These are phyloP conservation scores for Bombus affinis DNA, from an alignment of 1,140 invertebrate species.

Conservation along the genomic window DNA sequence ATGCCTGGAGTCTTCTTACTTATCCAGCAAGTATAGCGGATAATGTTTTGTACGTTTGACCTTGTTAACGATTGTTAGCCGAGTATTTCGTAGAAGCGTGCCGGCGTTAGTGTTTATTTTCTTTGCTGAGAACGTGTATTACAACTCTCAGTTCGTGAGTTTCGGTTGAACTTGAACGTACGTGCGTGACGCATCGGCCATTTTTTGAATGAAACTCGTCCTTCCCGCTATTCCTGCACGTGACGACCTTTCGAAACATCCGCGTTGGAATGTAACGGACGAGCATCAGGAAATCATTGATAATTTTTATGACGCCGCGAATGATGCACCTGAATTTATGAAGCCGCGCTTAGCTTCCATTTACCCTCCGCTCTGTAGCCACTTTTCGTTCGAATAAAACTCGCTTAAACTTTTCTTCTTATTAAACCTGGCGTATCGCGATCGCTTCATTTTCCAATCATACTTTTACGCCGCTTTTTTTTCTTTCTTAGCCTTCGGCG, in stretches of 20 bases:
- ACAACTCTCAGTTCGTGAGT: constrained; percentile 27
- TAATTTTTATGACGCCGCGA: constrained; percentile 25
- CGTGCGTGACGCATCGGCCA: constrained; percentile 28
- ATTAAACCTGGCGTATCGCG: neutral
- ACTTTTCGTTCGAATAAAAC: neutral
- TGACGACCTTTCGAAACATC: constrained; percentile 54
- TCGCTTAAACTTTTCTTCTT: neutral
- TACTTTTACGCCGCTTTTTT: neutral
- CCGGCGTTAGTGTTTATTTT: constrained; percentile 13
- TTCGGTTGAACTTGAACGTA: constrained; percentile 25
- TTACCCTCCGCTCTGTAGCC: neutral
- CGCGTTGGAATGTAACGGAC: constrained; percentile 58
- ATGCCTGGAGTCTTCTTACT: no score
- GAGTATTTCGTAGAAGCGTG: neutral
- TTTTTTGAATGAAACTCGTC: constrained; percentile 44
- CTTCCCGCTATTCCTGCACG: constrained; percentile 51
- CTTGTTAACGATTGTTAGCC: constrained; percentile 1
- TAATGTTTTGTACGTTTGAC: neutral
- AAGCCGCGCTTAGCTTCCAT: neutral
- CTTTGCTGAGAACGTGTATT: neutral
- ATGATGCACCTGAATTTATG: constrained; percentile 39
- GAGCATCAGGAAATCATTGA: constrained; percentile 56
- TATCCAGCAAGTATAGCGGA: no score
- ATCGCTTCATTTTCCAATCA: neutral
- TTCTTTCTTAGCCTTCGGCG: neutral